Base-by-base conservation (phyloP, 2,113 vertebrate species). In the Cisticola juncidis region DNA sequence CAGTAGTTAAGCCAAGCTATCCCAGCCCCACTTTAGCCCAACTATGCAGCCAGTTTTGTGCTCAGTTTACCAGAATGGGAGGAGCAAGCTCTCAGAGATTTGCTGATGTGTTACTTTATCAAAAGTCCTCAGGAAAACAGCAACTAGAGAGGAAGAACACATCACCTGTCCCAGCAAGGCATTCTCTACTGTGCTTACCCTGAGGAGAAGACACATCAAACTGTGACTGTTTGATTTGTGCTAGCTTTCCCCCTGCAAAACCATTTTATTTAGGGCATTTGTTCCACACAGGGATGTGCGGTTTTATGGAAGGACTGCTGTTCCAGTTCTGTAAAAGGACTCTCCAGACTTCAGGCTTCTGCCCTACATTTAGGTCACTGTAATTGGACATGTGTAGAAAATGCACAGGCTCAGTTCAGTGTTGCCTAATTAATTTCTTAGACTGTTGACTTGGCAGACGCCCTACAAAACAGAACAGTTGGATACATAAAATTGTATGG, bases 301-400 rank as follows among this genome's bases (percentile, higher is more conserved):
- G 47, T 35, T 90, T 86, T 35, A 62, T 11, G 6, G 65, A 81
- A 94, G 31, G 33, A 53, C 42, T 94, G 81, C 91, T 90, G 57
- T 69, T 94, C 53, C 65, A 77, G 1, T 81, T 93, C 61, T 91
- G 76, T 86, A 88, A 68, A 69, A 10, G 16, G 61, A 68, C 69
- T 91, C 66, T 83, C 58, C 90, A 84, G 42, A 94, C 77, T 95
- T 90, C 22, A 96, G 90, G 74, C 77, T 60, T 86, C 79, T 82
- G 86, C 91, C 71, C 81, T 83, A 79, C 69, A 96, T 94, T 65
- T 68, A 97, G 94, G 88, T 97, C 96, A 96, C 86, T 88, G 95
- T 96, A 97, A 97, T 95, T 90, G 94, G 95, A 92, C 88, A 71
- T 79, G 72, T 92, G 92, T 64, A 79, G 77, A 94, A 96, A 92